Conservation (phyloP, 2,113 vertebrate genomes). For the Microtus richardsoni region DNA sequence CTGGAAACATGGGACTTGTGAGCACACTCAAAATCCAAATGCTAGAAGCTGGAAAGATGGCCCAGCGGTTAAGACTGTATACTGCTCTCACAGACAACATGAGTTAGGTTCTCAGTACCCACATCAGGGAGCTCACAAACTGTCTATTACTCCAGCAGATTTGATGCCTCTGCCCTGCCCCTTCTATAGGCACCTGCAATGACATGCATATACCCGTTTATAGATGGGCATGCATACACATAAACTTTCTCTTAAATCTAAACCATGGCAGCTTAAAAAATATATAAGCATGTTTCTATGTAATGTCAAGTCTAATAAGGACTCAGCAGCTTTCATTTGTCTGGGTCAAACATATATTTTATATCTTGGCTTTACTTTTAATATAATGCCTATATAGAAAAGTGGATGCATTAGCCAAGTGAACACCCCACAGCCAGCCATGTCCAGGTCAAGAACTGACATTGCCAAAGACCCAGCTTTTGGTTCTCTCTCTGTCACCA, state of each 20-base stretch:
- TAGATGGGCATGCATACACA: too few species aligned
- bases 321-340: conserved; percentile 22
- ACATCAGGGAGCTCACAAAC: neutral
- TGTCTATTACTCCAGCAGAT: neutral
- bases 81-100: neutral
- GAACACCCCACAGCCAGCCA: neutral
- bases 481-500: neutral
- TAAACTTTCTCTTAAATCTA: neutral
- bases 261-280: neutral
- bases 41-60: too few species aligned
- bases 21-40: neutral
- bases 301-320: neutral
- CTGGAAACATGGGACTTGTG: neutral
- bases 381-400: neutral
- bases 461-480: neutral
- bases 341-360: neutral
- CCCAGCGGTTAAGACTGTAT: neutral
- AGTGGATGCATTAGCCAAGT: neutral
- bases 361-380: neutral
- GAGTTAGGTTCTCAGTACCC: neutral
- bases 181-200: neutral
- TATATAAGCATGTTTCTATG: neutral
- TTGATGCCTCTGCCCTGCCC: neutral
- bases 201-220: neutral
- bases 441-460: neutral